Base-by-base conservation (phyloP, 2,113 vertebrate genomes). In the Amphiprion percula region DNA sequence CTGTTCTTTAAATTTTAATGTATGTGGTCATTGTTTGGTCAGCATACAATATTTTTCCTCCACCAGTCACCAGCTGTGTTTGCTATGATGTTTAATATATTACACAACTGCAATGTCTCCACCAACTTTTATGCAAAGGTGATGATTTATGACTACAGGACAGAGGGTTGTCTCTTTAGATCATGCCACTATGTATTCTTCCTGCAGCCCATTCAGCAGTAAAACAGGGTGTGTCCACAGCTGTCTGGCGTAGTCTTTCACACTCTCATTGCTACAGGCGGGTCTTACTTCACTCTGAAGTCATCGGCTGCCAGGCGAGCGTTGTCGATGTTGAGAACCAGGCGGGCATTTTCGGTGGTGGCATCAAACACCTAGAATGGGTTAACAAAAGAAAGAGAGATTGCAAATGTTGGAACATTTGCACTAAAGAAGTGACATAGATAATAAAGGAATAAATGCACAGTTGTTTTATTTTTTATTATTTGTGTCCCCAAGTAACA, bases 291-390 rank as follows among this genome's bases (percentile, higher is more conserved):
- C 58, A 95, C 91, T 89, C 92, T 94, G 90, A 95, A 95, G 87
- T 95, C 95, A 78, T 95, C 95, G 0, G 95, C 95, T 14, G 95
- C 95, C 88, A 95, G 87, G 63, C 95, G 95, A 77, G 95, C 94
- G 0, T 95, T 95, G 90, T 95, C 94, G 2, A 95, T 95, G 90
- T 93, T 94, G 56, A 95, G 94, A 39, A 95, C 78, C 68, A 95
- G 86, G 8, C 94, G 93, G 54, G 95, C 94, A 23, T 95, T 95
- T 65, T 94, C 92, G 10, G 71, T 66, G 60, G 93, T 95, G 61
- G 95, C 87, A 79, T 95, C 94, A 64, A 95, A 95, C 64, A 95
- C 93, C 95, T 95, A 16, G 3, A 80, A 68, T 4, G 23, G 41
- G 33, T 77, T 41, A 17, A 74, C n/a, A 72, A 66, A 70, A 62